phyloP scores from a whole-genome alignment of 2,797 vertebrate species.

The Urophycis tenuis region DNA sequence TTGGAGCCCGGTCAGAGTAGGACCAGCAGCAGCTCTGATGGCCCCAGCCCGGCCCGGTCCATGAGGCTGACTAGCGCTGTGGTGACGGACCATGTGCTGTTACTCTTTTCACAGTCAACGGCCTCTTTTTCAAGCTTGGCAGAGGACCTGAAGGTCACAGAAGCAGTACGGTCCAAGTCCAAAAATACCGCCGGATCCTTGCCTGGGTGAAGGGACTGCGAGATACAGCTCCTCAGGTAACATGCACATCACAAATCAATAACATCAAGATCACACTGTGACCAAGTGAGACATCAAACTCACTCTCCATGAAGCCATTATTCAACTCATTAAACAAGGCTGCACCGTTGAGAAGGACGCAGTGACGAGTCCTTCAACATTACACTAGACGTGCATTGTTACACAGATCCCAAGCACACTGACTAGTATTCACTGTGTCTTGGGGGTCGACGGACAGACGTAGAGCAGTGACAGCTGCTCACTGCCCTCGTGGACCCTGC shows the following conservation, averaged over 20 bases:
- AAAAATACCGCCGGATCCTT: neutral
- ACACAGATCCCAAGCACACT: neutral
- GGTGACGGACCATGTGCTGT: neutral
- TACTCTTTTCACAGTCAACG: neutral
- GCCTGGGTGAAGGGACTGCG: neutral
- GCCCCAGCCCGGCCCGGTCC: too few relatives aligned
- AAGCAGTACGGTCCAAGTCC: neutral
- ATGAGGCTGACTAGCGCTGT: neutral
- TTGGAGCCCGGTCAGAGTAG: neutral
- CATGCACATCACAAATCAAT: neutral
- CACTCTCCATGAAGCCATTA: neutral
- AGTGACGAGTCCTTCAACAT: neutral
- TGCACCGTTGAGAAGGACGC: neutral
- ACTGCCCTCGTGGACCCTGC: neutral
- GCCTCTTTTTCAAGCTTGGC: neutral
- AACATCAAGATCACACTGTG: neutral
- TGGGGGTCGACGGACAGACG: too few relatives aligned
- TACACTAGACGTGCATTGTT: too few relatives aligned
- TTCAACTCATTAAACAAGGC: neutral
- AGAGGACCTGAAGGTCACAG: neutral
- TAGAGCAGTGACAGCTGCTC: neutral
- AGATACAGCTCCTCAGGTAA: neutral
- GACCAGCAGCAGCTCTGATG: neutral
- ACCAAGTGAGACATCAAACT: neutral
- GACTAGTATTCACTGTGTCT: too few relatives aligned